These are phyloP conservation scores for Nematolebias whitei DNA, from an alignment of 2,113 vertebrate genomes.

Conservation along the genomic window DNA sequence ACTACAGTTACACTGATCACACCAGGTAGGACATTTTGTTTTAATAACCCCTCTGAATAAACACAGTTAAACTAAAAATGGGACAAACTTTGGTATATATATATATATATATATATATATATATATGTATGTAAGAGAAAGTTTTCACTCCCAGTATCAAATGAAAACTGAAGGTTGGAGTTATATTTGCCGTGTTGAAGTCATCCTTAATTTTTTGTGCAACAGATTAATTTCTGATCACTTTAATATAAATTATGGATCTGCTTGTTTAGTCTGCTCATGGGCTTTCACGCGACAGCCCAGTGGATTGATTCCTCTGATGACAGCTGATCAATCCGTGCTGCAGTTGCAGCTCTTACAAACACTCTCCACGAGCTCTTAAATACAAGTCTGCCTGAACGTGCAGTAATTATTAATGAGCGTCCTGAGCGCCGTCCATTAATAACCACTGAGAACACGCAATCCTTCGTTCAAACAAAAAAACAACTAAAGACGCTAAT, in stretches of 20 bases:
- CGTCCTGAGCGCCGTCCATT: slow-evolving; percentile 26
- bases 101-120: too few relatives aligned
- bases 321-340: background rate
- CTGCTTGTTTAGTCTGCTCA: slow-evolving; percentile 14
- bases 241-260: slow-evolving; percentile 35
- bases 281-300: background rate
- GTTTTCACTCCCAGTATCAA: background rate
- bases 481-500: slow-evolving; percentile 17
- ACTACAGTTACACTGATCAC: too few relatives aligned
- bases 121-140: too few relatives aligned
- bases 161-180: background rate
- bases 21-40: too few relatives aligned
- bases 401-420: slow-evolving; percentile 50
- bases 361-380: background rate
- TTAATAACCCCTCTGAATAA: too few relatives aligned
- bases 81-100: too few relatives aligned
- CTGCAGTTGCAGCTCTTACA: slow-evolving; percentile 20
- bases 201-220: background rate
- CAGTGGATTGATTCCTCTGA: background rate
- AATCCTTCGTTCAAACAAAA: slow-evolving; percentile 38
- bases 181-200: background rate
- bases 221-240: slow-evolving; percentile 58
- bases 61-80: too few relatives aligned
- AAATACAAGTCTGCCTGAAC: background rate
- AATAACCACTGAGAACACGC: background rate